phyloP scores from a whole-genome alignment of 2,797 vertebrate species.

The Denticeps clupeoides region DNA sequence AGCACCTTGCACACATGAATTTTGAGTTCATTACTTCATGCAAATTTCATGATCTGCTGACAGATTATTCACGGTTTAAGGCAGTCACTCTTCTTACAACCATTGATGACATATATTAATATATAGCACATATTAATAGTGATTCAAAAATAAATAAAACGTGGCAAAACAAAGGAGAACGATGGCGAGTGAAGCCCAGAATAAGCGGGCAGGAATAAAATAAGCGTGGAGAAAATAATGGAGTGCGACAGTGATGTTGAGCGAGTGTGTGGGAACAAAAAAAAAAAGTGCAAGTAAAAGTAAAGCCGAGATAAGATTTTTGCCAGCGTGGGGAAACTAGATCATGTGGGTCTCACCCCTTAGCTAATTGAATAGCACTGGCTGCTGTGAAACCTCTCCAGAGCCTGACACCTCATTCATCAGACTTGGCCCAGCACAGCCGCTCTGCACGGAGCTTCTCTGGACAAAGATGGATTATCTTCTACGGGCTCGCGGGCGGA shows the following conservation, averaged over 20 bases:
- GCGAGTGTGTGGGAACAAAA: no score
- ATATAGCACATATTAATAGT: no score
- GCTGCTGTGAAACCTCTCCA: slow-evolving; percentile 10
- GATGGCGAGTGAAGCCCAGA: neutral
- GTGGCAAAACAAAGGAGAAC: neutral
- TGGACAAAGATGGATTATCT: slow-evolving; percentile 5
- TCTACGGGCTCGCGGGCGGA: neutral
- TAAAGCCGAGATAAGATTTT: neutral
- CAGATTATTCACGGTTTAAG: no score
- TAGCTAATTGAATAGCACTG: slow-evolving; percentile 8
- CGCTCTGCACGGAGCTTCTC: neutral
- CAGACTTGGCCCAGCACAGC: neutral
- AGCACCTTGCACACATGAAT: no score
- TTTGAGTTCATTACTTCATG: no score
- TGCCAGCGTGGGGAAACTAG: neutral
- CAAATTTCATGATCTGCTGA: no score
- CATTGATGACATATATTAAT: no score
- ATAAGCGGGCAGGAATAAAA: neutral
- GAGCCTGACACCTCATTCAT: slow-evolving; percentile 9
- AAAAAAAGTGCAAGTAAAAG: neutral
- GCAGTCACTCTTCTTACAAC: no score
- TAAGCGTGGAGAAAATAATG: neutral
- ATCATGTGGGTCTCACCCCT: slow-evolving; percentile 1
- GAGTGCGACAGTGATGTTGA: no score
- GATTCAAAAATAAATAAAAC: no score